A percentile compares a stretch with the other conserved stretches of the same genome.
phyloP scores from a whole-genome alignment of 2,797 vertebrate genomes.

The Adrianichthys oophorus region DNA sequence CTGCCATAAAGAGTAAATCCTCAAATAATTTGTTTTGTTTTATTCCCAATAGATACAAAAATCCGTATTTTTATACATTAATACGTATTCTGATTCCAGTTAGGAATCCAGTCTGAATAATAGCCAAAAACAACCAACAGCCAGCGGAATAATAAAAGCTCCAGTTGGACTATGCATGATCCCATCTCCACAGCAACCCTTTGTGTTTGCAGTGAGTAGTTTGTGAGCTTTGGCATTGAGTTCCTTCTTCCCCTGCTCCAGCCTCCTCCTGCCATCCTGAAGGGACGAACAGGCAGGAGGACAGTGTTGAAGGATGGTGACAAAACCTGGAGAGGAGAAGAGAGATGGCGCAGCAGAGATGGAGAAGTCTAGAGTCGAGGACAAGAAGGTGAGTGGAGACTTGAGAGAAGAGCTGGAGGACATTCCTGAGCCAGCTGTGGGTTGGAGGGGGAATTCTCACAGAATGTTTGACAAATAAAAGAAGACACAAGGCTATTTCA shows the following conservation, averaged over 20 bases:
- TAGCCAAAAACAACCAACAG: background rate
- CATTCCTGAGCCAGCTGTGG: slow-evolving; percentile 82
- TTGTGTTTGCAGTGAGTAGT: slow-evolving; percentile 67
- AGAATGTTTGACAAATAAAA: slow-evolving; percentile 77
- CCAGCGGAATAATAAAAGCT: slow-evolving; percentile 48
- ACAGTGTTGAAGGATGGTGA: slow-evolving; percentile 26
- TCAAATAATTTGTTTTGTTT: too few species aligned
- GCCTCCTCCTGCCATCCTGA: slow-evolving; percentile 52
- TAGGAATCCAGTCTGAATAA: background rate
- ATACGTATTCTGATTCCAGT: background rate
- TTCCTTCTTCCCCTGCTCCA: slow-evolving; percentile 38
- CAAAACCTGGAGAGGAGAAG: slow-evolving; percentile 32
- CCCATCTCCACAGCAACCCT: slow-evolving; percentile 77
- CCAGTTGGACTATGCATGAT: slow-evolving; percentile 70
- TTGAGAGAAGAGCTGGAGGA: slow-evolving; percentile 64
- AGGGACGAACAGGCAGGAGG: slow-evolving; percentile 41
- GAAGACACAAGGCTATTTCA: slow-evolving; percentile 73
- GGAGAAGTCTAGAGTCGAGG: slow-evolving; percentile 45
- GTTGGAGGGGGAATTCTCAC: slow-evolving; percentile 80
- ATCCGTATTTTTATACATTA: too few species aligned
- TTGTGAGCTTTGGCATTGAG: slow-evolving; percentile 75
- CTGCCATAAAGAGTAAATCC: too few species aligned
- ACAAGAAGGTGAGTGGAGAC: slow-evolving; percentile 61
- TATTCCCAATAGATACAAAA: too few species aligned
- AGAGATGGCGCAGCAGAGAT: slow-evolving; percentile 29